Base-by-base conservation (phyloP, 1,140 invertebrate genomes). In the Planococcus citri region DNA sequence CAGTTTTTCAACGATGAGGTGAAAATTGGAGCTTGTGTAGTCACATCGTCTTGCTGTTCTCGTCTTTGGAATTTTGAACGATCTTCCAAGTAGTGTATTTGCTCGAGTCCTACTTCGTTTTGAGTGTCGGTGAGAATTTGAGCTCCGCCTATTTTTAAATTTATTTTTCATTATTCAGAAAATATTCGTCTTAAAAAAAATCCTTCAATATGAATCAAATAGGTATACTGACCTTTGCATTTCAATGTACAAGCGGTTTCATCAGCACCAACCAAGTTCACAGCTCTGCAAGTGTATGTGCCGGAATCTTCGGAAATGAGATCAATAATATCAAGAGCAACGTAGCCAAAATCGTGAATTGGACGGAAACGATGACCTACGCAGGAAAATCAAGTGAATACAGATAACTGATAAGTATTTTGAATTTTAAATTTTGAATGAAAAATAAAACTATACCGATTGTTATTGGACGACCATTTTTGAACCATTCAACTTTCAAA, bases 261-360 rank as follows among this genome's bases (percentile, higher is more conserved):
- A 78, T 94, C 92, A 68, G 84, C 85, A 25, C 94, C 94, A 25
- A 94, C 83, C 10, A 90, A 78, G 76, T 97, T 97, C 8, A 90
- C 90, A 20, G 95, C 94, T 57, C 92, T 83, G 77, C 94, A 95
- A 1, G 93, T 96, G 77, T 99, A 98, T 14, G 90, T 84, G 37
- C 92, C 95, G 14, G 88, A 89, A 80, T 98, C 95, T 83, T 97
- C 94, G 61, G 92, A 89, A 77, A 96, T 92, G 71, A 94, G 78
- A 75, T 92, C 91, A 70, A 94, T 86, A 72, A 96, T 93, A 76
- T 95, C 92, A 69, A 96, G 80, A 25, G 92, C 92, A 25, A 95
- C 92, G 75, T 95, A 96, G 14, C 94, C 94, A 78, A 97, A 97
- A 76, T 97, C 95, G 77, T 96, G 92, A 76, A 95, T 95, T 70